Conservation (phyloP, 2,113 vertebrate genomes). For the Eulemur macaco region DNA sequence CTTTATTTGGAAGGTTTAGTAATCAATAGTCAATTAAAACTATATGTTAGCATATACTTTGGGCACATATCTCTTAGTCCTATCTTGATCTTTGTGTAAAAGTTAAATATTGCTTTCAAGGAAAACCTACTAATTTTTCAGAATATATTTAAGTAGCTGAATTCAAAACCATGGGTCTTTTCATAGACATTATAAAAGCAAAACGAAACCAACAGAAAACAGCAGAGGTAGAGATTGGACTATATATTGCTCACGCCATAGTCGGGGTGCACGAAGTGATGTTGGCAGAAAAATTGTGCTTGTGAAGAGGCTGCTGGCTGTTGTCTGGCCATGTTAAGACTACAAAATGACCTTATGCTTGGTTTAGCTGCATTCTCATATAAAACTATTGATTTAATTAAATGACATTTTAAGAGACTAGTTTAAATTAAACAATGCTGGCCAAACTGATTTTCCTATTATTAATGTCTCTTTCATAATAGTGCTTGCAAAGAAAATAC, state of each 20-base stretch:
- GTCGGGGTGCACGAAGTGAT: background rate
- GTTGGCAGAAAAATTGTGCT: background rate
- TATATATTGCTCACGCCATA: fast-evolving
- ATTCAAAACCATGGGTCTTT: background rate
- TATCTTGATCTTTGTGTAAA: background rate
- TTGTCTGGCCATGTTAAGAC: background rate
- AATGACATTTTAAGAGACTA: background rate
- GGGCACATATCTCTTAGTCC: background rate
- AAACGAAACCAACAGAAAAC: background rate
- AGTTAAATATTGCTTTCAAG: background rate
- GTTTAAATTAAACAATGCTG: background rate
- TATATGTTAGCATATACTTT: background rate
- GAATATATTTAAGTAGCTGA: background rate
- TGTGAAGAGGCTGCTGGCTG: background rate
- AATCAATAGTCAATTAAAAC: background rate
- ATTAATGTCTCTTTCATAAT: background rate
- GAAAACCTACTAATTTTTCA: background rate
- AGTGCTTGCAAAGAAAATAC: background rate
- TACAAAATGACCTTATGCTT: background rate
- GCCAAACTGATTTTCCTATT: background rate
- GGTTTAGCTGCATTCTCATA: background rate
- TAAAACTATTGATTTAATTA: background rate
- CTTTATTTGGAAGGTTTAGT: background rate
- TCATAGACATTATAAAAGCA: background rate
- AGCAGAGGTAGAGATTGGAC: background rate